Evolutionary conservation across 2,888 invertebrate genomes (phyloP).

Genomic region (Trachelus stipa): DNA sequence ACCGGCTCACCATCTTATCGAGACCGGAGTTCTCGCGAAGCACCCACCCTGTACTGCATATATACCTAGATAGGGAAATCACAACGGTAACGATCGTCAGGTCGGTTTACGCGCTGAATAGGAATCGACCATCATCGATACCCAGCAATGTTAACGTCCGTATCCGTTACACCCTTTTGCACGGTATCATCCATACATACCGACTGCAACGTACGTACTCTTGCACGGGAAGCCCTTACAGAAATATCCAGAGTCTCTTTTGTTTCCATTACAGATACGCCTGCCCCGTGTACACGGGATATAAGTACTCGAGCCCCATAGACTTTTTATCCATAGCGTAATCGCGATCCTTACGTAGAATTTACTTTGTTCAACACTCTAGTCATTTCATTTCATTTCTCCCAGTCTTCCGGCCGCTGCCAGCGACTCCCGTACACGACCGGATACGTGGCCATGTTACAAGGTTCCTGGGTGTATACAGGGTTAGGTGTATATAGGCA

Average conservation of each 20-base stretch:
- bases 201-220: neutral
- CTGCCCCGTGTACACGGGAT: neutral
- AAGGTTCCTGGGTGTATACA: neutral
- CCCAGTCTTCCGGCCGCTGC: conserved; percentile 30
- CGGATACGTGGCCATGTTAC: neutral
- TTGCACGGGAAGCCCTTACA: neutral
- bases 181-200: neutral
- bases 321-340: neutral
- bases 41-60: neutral
- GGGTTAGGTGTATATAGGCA: neutral
- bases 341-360: conserved; percentile 28
- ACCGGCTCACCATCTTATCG: neutral
- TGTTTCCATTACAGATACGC: neutral
- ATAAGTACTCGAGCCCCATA: neutral
- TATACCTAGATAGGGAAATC: neutral
- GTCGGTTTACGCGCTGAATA: neutral
- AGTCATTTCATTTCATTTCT: conserved; percentile 56
- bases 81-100: neutral
- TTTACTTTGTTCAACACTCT: conserved; percentile 40
- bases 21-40: neutral
- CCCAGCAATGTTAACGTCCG: neutral
- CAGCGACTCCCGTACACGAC: neutral
- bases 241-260: neutral
- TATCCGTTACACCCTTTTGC: neutral
- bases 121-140: neutral